phyloP scores from a whole-genome alignment of 1,140 invertebrate species.

The Campoletis sonorensis region DNA sequence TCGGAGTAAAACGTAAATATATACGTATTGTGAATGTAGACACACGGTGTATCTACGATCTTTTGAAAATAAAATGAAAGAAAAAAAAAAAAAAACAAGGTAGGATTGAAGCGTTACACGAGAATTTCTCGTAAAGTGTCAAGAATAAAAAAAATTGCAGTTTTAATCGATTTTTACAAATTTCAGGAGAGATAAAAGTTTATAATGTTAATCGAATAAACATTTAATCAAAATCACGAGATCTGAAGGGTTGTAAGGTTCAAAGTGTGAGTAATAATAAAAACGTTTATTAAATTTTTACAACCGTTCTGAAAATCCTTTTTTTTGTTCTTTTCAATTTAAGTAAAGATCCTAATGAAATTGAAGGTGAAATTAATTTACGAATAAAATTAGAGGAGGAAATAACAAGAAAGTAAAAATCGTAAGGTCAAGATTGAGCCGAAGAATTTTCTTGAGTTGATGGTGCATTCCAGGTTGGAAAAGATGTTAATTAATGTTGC shows the following conservation, averaged over 20 bases:
- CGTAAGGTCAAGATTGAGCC: neutral
- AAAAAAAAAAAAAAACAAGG: constrained; percentile 8
- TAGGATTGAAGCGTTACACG: constrained; percentile 14
- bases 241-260: too few species aligned
- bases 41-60: neutral
- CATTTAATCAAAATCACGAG: too few species aligned
- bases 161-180: constrained; percentile 46
- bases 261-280: too few species aligned
- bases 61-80: neutral
- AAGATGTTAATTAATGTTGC: constrained; percentile 7
- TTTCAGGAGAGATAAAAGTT: too few species aligned
- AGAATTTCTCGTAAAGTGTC: constrained; percentile 37
- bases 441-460: neutral
- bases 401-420: too few species aligned
- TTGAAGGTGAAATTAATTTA: too few species aligned
- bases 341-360: too few species aligned
- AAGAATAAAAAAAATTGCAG: constrained; percentile 50
- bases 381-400: too few species aligned
- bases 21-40: neutral
- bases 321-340: too few species aligned
- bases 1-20: constrained; percentile 35
- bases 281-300: too few species aligned
- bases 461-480: neutral
- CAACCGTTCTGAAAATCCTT: too few species aligned
- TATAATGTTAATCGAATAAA: too few species aligned